A percentile compares a stretch with the other conserved stretches of the same genome.
phyloP scores from a whole-genome alignment of 1,140 invertebrate species.

The Odontomachus brunneus region DNA sequence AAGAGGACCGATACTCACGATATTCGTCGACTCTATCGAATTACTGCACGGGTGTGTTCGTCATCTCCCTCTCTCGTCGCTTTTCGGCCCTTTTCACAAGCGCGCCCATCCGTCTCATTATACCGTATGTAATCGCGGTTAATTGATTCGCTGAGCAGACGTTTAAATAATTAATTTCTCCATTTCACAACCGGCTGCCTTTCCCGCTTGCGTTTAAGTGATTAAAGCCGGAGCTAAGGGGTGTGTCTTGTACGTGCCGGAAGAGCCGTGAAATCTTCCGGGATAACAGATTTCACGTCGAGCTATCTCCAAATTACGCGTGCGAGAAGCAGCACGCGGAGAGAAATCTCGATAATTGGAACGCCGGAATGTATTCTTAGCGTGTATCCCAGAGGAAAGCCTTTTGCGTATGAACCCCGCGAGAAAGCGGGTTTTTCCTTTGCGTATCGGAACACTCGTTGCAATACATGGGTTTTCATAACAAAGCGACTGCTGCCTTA shows the following conservation, averaged over 20 bases:
- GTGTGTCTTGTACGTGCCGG: background rate
- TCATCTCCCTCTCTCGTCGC: background rate
- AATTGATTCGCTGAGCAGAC: constrained; percentile 47
- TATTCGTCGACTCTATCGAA: constrained; percentile 28
- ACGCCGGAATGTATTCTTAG: background rate
- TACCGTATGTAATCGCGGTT: constrained; percentile 17
- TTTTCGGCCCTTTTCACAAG: background rate
- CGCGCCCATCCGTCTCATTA: background rate
- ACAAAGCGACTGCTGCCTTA: constrained; percentile 8
- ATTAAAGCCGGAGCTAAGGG: background rate
- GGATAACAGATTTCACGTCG: background rate
- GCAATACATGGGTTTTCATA: background rate
- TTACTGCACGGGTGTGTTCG: constrained; percentile 11
- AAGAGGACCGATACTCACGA: constrained; percentile 4
- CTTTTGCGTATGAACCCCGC: background rate
- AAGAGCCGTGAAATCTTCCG: constrained; percentile 10
- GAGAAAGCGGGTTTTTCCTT: background rate
- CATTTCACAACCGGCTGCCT: constrained; percentile 21
- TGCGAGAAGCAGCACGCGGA: background rate
- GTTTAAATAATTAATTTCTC: constrained; percentile 50
- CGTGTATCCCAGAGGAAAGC: background rate
- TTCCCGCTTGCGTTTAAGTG: constrained; percentile 33
- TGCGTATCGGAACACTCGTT: background rate
- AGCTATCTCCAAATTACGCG: constrained; percentile 9
- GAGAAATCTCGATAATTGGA: background rate